Evolutionary conservation across 1,140 invertebrate species (phyloP), one percentile per base, ranked within the genome.

Genomic region (Dolichoris vasculosae): DNA sequence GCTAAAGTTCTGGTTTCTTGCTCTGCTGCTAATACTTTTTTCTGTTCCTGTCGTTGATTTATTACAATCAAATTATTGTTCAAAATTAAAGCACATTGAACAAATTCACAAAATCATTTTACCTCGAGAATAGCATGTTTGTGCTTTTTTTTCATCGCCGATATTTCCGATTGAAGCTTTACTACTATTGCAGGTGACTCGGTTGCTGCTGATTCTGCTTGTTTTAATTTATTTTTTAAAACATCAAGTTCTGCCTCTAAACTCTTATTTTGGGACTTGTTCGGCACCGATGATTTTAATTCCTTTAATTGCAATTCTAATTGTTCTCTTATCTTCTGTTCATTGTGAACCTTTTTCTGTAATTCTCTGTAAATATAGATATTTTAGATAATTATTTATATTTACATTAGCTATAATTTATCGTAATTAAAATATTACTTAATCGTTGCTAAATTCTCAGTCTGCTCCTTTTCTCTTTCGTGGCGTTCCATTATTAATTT

Each of bases 391-490:
- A 59, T 69, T 73, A 69, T 78, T 71, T 23, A 71, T 63, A 82
- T 67, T 13, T 40, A 30, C 30, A 80, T n/a, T 30, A 38, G n/a
- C 26, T 43, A 73, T 73, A 26, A 78, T 78, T 59, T 35, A 67
- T 46, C 15, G 30, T 46, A 71, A 40, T 67, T 38, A 0, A 73
- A 77, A 83, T 43, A 48, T 63, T 91, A 94, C 94, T 93, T 94
- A 69, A 95, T 93, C 95, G 96, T 96, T 11, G 96, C 93, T 73
- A 95, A 94, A 93, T 97, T 95, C 90, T 97, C 95, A 82, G 94
- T 95, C 84, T 96, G 96, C 90, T 97, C 96, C 88, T 96, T 96
- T 90, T 97, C 96, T 83, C 96, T 93, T 87, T 97, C 96, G 88
- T 96, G 95, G 63, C 96, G 95, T 89, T 97, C 96, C 88, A 95